A percentile compares a stretch with the other conserved stretches of the same genome.
Conservation (phyloP, 2,888 invertebrate genomes). For the Rhaphigaster nebulosa region DNA sequence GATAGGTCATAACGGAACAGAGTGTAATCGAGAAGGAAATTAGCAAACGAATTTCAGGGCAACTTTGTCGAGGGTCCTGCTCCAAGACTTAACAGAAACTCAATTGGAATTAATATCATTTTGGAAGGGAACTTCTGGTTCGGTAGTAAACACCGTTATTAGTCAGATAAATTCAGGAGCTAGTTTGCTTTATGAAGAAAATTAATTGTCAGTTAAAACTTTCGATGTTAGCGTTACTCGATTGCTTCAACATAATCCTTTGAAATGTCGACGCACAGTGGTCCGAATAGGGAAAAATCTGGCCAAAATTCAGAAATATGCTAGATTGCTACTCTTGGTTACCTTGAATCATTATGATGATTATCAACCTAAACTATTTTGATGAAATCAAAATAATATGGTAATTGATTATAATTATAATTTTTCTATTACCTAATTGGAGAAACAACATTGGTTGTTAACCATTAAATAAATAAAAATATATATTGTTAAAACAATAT, state of each 20-base stretch:
- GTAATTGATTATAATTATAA: too few species aligned
- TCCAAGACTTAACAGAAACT: background rate
- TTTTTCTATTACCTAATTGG: too few species aligned
- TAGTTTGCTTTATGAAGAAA: background rate
- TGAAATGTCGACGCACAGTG: too few species aligned
- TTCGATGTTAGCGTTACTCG: background rate
- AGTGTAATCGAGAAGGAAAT: slow-evolving; percentile 20
- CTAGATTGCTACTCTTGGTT: too few species aligned
- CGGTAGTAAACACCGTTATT: background rate
- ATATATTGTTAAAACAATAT: too few species aligned
- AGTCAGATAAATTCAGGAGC: background rate
- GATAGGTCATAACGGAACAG: slow-evolving; percentile 12
- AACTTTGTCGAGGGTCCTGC: background rate
- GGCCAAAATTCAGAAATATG: too few species aligned
- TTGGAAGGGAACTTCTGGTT: background rate
- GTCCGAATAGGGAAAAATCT: too few species aligned
- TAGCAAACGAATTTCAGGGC: background rate
- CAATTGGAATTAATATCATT: slow-evolving; percentile 2
- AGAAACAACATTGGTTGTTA: too few species aligned
- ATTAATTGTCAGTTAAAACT: background rate
- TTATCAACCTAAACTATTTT: too few species aligned
- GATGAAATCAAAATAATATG: too few species aligned
- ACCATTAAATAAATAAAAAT: too few species aligned
- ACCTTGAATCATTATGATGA: too few species aligned
- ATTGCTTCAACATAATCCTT: background rate